Percentiles rank a stretch among this genome's conserved stretches.
These are phyloP conservation scores for Zonotrichia albicollis DNA, from an alignment of 2,797 vertebrate genomes.

Conservation along the genomic window DNA sequence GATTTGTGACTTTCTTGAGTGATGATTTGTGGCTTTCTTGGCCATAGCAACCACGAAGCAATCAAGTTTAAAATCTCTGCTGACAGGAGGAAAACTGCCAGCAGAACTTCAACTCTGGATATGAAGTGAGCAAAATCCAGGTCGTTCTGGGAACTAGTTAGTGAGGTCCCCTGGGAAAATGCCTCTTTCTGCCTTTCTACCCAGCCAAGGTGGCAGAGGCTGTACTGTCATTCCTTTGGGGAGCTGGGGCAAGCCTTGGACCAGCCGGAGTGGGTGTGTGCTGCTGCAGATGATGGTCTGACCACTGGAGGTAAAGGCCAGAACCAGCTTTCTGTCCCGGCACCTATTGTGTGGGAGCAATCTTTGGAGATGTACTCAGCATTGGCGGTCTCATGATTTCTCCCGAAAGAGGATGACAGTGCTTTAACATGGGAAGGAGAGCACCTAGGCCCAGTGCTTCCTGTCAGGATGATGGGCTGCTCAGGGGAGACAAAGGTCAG, in stretches of 20 bases:
- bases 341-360: neutral
- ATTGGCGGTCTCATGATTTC: neutral
- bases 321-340: neutral
- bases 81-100: neutral
- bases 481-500: neutral
- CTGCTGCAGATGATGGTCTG: neutral
- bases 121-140: neutral
- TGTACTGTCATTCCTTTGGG: neutral
- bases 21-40: neutral
- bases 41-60: neutral
- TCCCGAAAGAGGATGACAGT: rapidly evolving
- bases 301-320: neutral
- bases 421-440: neutral
- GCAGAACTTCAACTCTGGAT: neutral
- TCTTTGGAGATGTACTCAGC: neutral
- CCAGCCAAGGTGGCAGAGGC: neutral
- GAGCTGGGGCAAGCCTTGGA: neutral
- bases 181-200: neutral
- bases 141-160: neutral
- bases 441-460: neutral
- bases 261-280: rapidly evolving
- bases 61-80: neutral
- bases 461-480: neutral
- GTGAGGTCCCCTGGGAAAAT: neutral
- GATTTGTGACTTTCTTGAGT: neutral